phyloP scores from a whole-genome alignment of 2,113 vertebrate genomes.

The Pan paniscus region DNA sequence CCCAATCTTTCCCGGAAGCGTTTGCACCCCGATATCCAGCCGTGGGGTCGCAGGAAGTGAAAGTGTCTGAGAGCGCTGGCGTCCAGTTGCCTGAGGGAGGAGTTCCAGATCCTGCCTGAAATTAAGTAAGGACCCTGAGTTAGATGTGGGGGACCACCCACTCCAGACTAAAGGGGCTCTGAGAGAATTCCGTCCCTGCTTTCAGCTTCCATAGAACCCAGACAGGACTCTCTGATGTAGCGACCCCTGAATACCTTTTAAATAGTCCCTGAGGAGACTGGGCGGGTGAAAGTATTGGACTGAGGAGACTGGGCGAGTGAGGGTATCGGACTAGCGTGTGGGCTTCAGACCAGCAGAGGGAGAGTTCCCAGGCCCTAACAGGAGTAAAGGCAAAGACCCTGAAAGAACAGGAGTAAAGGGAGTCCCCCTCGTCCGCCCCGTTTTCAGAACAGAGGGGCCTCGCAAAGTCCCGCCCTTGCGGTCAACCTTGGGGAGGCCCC shows the following conservation, averaged over 20 bases:
- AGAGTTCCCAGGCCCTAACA: too few species aligned
- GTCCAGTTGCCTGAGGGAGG: neutral
- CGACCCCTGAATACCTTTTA: neutral
- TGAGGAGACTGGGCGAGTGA: too few species aligned
- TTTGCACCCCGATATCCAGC: too few species aligned
- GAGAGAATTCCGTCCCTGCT: neutral
- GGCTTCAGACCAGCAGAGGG: neutral
- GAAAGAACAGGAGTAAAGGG: too few species aligned
- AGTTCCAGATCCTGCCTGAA: neutral
- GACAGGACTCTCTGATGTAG: neutral
- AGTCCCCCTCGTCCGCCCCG: fast-evolving
- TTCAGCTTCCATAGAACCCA: neutral
- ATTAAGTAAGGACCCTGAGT: neutral
- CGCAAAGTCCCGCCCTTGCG: neutral
- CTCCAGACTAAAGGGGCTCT: neutral
- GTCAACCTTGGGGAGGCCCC: too few species aligned
- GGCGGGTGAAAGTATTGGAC: fast-evolving
- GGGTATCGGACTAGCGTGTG: neutral
- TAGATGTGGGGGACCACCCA: neutral
- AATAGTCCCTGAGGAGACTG: neutral
- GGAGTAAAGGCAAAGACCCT: neutral
- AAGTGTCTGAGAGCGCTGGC: neutral
- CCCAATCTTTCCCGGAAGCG: neutral
- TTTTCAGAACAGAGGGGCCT: neutral
- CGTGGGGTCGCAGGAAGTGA: neutral